phyloP scores from a whole-genome alignment of 2,113 vertebrate genomes.

The Probosciger aterrimus region DNA sequence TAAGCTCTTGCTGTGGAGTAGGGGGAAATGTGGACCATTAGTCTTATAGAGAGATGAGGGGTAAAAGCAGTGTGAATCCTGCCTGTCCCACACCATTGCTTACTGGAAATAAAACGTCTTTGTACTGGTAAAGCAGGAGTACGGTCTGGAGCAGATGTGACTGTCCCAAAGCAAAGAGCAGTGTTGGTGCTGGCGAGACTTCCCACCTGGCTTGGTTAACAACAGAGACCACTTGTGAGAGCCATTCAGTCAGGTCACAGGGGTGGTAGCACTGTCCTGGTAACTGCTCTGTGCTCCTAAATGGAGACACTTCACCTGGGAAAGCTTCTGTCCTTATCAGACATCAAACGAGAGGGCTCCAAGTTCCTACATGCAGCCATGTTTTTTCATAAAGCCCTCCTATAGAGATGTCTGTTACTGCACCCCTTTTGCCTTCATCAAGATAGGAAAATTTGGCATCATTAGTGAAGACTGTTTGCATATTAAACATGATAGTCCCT shows the following conservation, averaged over 20 bases:
- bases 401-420: background rate
- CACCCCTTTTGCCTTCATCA: constrained; percentile 10
- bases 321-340: background rate
- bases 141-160: background rate
- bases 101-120: background rate
- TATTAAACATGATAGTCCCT: background rate
- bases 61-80: background rate
- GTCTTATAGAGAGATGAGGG: background rate
- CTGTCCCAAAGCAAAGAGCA: background rate
- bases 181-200: background rate
- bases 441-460: background rate
- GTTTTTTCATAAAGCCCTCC: background rate
- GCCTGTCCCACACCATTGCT: background rate
- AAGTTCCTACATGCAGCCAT: constrained; percentile 5
- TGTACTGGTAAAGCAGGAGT: background rate
- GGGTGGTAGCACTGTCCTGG: background rate
- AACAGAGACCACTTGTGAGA: background rate
- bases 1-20: background rate
- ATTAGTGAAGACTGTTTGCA: background rate
- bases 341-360: background rate
- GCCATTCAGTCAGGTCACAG: background rate
- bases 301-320: background rate
- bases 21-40: background rate
- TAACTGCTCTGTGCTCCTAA: background rate
- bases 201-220: background rate